Conservation (phyloP, 35 echinoderm and acorn worm species). For the Acanthaster planci region DNA sequence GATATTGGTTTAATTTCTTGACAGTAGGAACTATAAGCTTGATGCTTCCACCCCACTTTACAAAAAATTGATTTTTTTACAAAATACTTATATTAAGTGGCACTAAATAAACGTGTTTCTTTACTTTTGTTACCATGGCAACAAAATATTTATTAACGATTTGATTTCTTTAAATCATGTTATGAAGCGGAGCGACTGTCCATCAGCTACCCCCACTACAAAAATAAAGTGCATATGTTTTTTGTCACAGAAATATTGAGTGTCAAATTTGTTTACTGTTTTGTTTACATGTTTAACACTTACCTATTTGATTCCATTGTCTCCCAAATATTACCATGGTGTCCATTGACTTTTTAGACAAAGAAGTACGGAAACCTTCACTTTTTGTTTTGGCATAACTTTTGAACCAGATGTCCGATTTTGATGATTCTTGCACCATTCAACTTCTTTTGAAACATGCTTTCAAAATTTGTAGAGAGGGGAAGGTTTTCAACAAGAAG, state of each 20-base stretch:
- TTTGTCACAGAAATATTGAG: neutral
- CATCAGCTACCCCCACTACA: neutral
- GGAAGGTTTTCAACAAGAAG: neutral
- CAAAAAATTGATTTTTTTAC: too few relatives aligned
- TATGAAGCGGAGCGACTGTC: neutral
- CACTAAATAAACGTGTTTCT: neutral
- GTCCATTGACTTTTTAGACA: neutral
- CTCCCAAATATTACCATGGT: neutral
- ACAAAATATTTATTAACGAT: neutral
- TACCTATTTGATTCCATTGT: neutral
- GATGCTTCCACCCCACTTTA: too few relatives aligned
- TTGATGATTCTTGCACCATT: neutral
- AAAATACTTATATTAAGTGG: too few relatives aligned
- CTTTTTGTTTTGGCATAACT: neutral
- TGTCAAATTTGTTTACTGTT: neutral
- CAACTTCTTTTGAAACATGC: neutral
- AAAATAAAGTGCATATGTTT: constrained; percentile 11
- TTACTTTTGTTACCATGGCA: neutral
- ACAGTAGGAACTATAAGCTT: too few relatives aligned
- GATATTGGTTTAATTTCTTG: too few relatives aligned
- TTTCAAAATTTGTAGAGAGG: neutral
- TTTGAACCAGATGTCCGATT: neutral
- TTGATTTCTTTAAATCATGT: neutral
- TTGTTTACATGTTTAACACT: neutral
- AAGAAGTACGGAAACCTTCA: neutral